Evolutionary conservation across 1,140 invertebrate genomes (phyloP), one percentile per base, ranked within the genome.

Genomic region (Plectrocnemia conspersa): DNA sequence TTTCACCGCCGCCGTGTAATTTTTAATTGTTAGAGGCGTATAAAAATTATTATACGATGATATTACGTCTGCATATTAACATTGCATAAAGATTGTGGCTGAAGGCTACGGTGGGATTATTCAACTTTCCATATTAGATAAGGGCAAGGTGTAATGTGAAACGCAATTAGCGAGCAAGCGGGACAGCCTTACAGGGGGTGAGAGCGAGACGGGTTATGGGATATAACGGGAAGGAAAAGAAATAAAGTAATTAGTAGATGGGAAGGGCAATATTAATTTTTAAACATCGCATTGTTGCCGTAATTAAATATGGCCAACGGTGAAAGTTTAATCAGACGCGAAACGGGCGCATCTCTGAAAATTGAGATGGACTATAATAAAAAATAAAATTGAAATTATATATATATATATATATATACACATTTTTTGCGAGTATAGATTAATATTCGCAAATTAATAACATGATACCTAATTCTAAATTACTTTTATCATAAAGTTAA

Each of bases 81-180:
- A 38, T 50, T 50, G 47, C 47, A 50, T 50, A 50, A 50, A 50
- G 47, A 50, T 50, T 38, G 33, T 16, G 21, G 47, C 45, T 19
- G n/a, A 22, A 24, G 48, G 27, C 24, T 21, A 13, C 9, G 7
- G 4, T 15, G 7, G 46, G 46, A 56, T 56, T 56, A 50, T 56
- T 56, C 46, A 50, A 56, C 54, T 56, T 49, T 56, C 49, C 54
- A 56, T 56, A 56, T 56, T 56, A 56, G 54, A 56, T 49, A 49
- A 49, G 35, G 35, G 46, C 22, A 29, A 56, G 46, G 46, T 56
- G 54, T 56, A 56, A 56, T 56, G 54, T 41, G 54, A 44, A 56
- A 56, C 33, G 54, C 54, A 56, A 56, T 56, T 56, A 56, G 54
- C 46, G 25, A 18, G 7, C n/a, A 38, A 38, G 32, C 29, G 24